Base-by-base conservation (phyloP, 2,888 invertebrate genomes). In the Sipha maydis region DNA sequence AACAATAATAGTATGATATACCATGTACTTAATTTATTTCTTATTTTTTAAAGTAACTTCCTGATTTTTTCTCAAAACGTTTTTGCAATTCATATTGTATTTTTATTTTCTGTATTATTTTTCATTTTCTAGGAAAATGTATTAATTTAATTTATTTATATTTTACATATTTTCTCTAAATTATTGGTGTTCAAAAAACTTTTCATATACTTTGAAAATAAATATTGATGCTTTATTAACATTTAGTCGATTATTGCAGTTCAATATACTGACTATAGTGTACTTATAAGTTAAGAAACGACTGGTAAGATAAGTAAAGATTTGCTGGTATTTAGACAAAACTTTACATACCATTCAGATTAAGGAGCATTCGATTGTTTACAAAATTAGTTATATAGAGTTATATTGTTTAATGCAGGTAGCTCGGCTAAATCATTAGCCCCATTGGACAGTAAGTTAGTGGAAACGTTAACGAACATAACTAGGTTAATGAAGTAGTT, bases 401-500 rank as follows among this genome's bases (percentile, higher is more conserved):
- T 69, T 61, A 25, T 61, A 25, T 38, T 38, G 61, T 79, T 3
- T 61, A 61, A 34, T 0, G 38, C 8, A 0, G 38, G 61, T 38
- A 34, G 61, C 61, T 19, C 61, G 56, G 14, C 25, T 17, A 25
- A 61, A 79, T 38, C 61, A n/a, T 61, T 38, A n/a, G n/a, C 67
- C 67, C 67, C 25, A 21, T 61, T 25, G 38, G 17, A 61, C 4
- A 34, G 38, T n/a, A 79, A 79, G 38, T 79, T 38, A 17, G 38
- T 8, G 8, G 9, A n/a, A 61, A 79, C 34, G 14, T 79, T 38
- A 79, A 79, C n/a, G 25, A 79, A 79, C 34, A 25, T 9, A 56
- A 56, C 25, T 56, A 25, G 34, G 38, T 79, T 79, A 79, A 79
- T 38, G 61, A 79, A 38, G 61, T 38, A 61, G 34, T 61, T n/a